Conservation (phyloP, 2,113 vertebrate species). For the Poicephalus meyeri region DNA sequence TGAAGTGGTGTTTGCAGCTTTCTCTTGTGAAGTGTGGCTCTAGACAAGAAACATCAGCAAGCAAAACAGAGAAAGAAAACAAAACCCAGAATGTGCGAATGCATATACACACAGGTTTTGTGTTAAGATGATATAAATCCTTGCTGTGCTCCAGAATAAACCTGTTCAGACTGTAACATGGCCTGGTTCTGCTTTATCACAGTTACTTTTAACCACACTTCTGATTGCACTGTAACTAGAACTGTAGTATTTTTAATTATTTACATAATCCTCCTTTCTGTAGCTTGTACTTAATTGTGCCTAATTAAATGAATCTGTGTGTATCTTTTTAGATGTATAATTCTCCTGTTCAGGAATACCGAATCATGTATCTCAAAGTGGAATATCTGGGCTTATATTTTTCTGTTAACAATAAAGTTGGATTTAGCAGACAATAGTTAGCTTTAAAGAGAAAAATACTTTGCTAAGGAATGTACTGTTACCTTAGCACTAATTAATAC, state of each 20-base stretch:
- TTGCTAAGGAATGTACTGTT: background rate
- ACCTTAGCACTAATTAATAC: background rate
- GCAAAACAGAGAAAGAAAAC: background rate
- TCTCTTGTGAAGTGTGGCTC: background rate
- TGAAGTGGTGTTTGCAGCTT: background rate
- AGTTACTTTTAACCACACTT: background rate
- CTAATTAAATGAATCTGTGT: background rate
- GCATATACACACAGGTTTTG: background rate
- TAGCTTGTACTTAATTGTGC: background rate
- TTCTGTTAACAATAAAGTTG: background rate
- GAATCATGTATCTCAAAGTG: background rate
- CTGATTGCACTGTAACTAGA: background rate
- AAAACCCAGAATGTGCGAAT: fast-evolving
- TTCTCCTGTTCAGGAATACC: background rate
- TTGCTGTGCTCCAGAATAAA: background rate
- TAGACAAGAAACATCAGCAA: background rate
- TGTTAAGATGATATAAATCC: background rate
- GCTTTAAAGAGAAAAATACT: background rate
- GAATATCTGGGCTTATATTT: background rate
- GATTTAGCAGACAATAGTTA: background rate
- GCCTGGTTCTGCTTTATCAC: background rate
- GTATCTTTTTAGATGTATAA: background rate
- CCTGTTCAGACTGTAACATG: background rate
- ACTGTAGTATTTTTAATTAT: background rate
- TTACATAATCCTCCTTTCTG: background rate